These are phyloP conservation scores for Fragum sueziense DNA, from an alignment of 2,888 invertebrate species.

Conservation along the genomic window DNA sequence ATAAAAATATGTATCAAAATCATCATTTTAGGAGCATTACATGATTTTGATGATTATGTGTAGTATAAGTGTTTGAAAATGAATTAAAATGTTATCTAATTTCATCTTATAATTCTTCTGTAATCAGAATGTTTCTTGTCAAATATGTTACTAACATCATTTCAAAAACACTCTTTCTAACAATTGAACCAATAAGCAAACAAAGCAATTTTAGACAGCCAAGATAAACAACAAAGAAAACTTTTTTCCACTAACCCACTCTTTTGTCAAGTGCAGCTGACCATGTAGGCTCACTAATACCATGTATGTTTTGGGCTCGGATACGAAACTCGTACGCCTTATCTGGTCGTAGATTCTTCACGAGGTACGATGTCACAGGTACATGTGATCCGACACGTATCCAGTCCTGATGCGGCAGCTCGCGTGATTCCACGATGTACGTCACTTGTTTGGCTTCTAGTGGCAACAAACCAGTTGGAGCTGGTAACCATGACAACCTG, in stretches of 20 bases:
- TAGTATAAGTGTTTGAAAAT: no score
- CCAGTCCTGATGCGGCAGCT: conserved; percentile 96
- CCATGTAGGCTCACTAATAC: conserved; percentile 97
- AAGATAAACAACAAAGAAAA: not conserved
- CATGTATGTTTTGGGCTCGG: conserved; percentile 97
- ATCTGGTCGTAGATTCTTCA: conserved; percentile 83
- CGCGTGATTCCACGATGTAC: conserved; percentile 84
- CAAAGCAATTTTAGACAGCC: not conserved
- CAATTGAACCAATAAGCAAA: not conserved
- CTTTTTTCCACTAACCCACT: conserved; percentile 53
- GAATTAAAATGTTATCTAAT: no score
- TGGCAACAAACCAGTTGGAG: conserved; percentile 67
- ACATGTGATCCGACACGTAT: conserved; percentile 80
- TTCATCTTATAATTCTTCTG: no score
- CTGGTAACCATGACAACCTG: conserved; percentile 75
- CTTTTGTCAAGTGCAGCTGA: conserved; percentile 70
- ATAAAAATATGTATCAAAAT: no score
- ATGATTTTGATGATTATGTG: no score
- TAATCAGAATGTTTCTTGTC: no score
- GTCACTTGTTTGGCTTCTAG: conserved; percentile 70
- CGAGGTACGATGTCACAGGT: conserved; percentile 67
- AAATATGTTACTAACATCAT: no score
- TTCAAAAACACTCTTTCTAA: not conserved
- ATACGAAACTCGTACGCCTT: conserved; percentile 97
- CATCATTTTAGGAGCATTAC: no score